Conservation (phyloP, 2,797 vertebrate species). For the Sebastes iracundus region DNA sequence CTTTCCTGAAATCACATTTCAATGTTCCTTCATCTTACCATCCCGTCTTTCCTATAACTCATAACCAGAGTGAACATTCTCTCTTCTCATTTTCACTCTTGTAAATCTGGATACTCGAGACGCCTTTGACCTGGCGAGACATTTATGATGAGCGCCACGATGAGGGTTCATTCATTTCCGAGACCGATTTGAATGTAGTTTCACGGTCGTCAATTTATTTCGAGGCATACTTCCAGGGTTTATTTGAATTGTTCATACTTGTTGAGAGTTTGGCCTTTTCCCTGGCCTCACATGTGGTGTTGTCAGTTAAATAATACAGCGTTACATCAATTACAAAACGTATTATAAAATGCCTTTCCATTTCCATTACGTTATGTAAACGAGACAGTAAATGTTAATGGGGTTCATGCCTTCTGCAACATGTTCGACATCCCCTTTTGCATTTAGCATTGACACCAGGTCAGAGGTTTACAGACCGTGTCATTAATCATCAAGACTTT, state of each 20-base stretch:
- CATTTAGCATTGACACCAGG: constrained; percentile 27
- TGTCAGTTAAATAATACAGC: constrained; percentile 36
- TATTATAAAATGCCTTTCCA: background rate
- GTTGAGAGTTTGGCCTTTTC: background rate
- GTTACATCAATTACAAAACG: background rate
- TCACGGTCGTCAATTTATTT: constrained; percentile 35
- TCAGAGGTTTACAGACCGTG: constrained; percentile 36
- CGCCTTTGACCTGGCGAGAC: background rate
- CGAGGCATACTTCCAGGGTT: constrained; percentile 21
- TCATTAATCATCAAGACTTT: background rate
- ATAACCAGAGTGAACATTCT: constrained; percentile 9
- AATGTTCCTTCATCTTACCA: background rate
- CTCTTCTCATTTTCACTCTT: constrained; percentile 23
- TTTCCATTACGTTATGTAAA: background rate
- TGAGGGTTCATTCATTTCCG: constrained; percentile 21
- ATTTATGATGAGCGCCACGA: constrained; percentile 4
- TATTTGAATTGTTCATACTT: constrained; percentile 36
- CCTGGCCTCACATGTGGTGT: constrained; percentile 18
- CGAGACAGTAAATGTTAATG: constrained; percentile 12
- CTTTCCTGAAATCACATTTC: background rate
- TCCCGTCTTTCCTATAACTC: background rate
- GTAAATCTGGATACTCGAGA: constrained; percentile 37
- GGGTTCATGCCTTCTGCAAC: background rate
- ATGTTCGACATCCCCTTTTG: background rate
- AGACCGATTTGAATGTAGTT: constrained; percentile 41